Base-by-base conservation (phyloP, 2,888 invertebrate genomes). In the Strigamia crassipes region DNA sequence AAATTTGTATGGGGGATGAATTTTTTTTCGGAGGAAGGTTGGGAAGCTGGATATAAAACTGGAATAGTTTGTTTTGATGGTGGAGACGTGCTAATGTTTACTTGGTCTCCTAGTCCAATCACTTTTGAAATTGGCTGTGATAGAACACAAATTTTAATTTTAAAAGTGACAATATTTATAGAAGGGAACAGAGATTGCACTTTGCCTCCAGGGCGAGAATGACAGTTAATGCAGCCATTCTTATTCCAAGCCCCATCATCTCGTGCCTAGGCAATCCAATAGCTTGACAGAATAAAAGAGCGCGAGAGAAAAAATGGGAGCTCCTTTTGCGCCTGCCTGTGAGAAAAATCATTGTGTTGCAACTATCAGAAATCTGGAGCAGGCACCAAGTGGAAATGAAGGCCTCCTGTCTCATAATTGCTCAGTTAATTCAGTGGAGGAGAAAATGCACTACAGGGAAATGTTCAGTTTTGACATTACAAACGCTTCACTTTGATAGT, bases 321-420 rank as follows among this genome's bases (percentile, higher is more conserved):
- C 23, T 15, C 21, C 13, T 27, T 73, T 73, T 27, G 27, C 73
- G 73, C 73, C 73, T 73, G 73, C 27, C 73, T 73, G 73, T 27
- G 73, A 31, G 73, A 73, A 73, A 73, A 73, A 73, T 73, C 73
- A 73, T 73, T 73, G 27, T 73, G 73, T 73, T 73, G 73, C 73
- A 73, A 73, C 73, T 73, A 73, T 27, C 73, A 73, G 73, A 73
- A 73, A 73, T 73, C 73, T 73, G 73, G 73, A 73, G 31, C 73
- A 73, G 73, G 73, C 73, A 73, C 12, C 73, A 73, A 73, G 13
- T 73, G 73, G 73, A 73, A 73, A 73, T 73, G 73, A 73, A 73
- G 73, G 73, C 73, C 73, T 73, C 73, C 73, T 73, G 73, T 73
- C 73, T 73, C 73, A 73, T 73, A 73, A 73, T 73, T 73, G 73